A percentile compares a stretch with the other conserved stretches of the same genome.
phyloP scores from a whole-genome alignment of 2,797 vertebrate genomes.

The Acanthis flammea region DNA sequence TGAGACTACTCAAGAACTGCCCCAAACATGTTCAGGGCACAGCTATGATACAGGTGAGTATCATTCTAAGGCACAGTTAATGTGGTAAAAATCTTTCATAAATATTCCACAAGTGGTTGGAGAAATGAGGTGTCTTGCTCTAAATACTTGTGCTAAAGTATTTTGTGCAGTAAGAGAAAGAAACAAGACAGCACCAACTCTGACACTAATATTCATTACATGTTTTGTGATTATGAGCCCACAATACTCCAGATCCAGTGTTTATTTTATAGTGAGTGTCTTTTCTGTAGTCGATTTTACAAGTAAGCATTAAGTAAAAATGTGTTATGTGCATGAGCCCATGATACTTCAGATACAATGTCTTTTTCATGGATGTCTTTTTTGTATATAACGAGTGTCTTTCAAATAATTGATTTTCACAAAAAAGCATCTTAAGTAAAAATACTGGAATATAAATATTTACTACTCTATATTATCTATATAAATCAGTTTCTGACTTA shows the following conservation, averaged over 20 bases:
- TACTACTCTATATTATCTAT: neutral
- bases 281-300: neutral
- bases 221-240: neutral
- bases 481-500: neutral
- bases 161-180: neutral
- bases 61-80: accelerated
- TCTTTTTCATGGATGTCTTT: neutral
- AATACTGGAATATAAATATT: neutral
- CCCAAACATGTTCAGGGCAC: neutral
- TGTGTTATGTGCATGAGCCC: neutral
- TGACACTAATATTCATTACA: neutral
- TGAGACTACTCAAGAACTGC: neutral
- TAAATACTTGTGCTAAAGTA: neutral
- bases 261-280: neutral
- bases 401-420: neutral
- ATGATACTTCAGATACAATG: neutral
- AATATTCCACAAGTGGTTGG: neutral
- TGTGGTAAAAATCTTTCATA: neutral
- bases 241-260: neutral
- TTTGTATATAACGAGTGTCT: neutral
- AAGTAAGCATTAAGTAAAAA: neutral
- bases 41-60: neutral
- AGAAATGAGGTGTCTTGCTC: neutral
- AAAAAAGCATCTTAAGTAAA: neutral
- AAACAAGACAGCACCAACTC: neutral